A percentile compares a stretch with the other conserved stretches of the same genome.
Evolutionary conservation across 2,888 invertebrate species (phyloP).

Genomic region (Mimas tiliae): DNA sequence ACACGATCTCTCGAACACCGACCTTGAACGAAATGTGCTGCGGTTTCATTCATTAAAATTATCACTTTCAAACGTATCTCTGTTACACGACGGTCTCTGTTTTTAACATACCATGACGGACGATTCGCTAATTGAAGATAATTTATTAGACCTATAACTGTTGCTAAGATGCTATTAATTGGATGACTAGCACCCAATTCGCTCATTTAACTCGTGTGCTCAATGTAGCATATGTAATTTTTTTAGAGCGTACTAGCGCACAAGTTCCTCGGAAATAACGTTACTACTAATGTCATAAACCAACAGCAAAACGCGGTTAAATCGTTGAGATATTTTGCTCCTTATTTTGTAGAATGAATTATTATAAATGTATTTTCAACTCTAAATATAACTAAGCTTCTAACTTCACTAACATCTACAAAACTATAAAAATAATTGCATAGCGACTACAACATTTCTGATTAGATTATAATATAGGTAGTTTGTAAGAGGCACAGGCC

Average conservation of each 20-base stretch:
- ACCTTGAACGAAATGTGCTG: slow-evolving; percentile 63
- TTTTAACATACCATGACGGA: slow-evolving; percentile 48
- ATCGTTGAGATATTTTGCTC: not conserved
- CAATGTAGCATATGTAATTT: slow-evolving; percentile 29
- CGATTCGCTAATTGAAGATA: slow-evolving; percentile 60
- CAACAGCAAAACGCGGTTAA: not conserved
- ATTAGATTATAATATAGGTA: not conserved
- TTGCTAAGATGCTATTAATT: slow-evolving; percentile 54
- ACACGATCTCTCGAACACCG: slow-evolving; percentile 49
- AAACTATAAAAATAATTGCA: not conserved
- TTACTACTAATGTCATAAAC: slow-evolving; percentile 13
- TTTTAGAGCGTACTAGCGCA: not conserved
- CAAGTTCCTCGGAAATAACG: not conserved
- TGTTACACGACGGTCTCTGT: slow-evolving; percentile 41
- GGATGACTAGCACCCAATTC: slow-evolving; percentile 56
- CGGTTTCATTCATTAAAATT: slow-evolving; percentile 64
- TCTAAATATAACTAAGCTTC: too few relatives aligned
- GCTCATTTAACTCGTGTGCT: slow-evolving; percentile 41
- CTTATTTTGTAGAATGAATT: not conserved
- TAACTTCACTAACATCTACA: not conserved
- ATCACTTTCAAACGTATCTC: slow-evolving; percentile 49
- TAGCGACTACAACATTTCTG: not conserved
- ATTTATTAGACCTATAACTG: slow-evolving; percentile 56
- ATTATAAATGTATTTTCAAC: too few relatives aligned
- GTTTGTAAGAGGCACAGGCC: slow-evolving; percentile 40